Conservation (phyloP, 1,140 invertebrate genomes). For the Pseudomyrmex sp. region DNA sequence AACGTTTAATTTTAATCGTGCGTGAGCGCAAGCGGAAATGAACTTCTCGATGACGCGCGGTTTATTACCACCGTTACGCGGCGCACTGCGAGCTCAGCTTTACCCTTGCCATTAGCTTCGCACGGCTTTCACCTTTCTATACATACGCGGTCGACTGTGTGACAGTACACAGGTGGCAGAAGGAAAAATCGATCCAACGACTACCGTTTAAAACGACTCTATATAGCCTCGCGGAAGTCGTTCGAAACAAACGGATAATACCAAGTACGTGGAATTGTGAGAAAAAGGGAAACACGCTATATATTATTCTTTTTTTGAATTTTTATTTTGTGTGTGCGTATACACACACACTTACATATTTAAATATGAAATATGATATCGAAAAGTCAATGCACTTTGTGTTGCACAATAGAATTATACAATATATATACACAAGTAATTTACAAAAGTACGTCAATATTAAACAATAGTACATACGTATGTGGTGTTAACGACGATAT, state of each 20-base stretch:
- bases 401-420: constrained; percentile 1
- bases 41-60: constrained; percentile 40
- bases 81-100: constrained; percentile 74
- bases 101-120: constrained; percentile 79
- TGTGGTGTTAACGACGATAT: constrained; percentile 92
- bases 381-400: neutral
- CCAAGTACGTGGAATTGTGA: neutral
- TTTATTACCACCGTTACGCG: constrained; percentile 64
- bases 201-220: constrained; percentile 62
- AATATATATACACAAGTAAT: neutral
- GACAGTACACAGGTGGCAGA: constrained; percentile 72
- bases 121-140: constrained; percentile 70
- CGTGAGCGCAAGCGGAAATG: constrained; percentile 44
- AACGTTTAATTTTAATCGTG: constrained; percentile 40
- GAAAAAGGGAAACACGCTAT: neutral
- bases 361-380: constrained; percentile 19
- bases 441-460: neutral
- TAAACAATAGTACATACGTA: constrained; percentile 51
- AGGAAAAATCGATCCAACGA: constrained; percentile 78
- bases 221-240: constrained; percentile 46
- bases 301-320: neutral
- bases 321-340: no score
- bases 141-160: constrained; percentile 70
- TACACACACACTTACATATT: no score
- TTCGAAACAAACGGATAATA: constrained; percentile 23